Base-by-base conservation (phyloP, 2,113 vertebrate genomes). In the Dasyprocta punctata region DNA sequence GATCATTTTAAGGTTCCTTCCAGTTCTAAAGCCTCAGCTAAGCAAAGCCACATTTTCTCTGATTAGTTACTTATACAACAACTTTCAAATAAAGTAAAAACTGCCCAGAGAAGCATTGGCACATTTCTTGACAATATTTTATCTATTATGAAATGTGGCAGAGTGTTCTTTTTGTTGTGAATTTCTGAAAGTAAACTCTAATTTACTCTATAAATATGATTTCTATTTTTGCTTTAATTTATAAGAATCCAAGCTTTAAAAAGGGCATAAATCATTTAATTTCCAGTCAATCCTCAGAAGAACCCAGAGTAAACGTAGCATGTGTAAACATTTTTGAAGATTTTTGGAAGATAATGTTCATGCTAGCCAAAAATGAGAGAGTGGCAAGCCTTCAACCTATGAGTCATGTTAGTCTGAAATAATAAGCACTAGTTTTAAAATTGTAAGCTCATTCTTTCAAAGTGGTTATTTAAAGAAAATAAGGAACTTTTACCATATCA, bases 181-280 rank as follows among this genome's bases (percentile, higher is more conserved):
- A 88, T 81, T 87, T 96, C 58, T 95, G 92, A 90, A 81, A 95
- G 67, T 92, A 86, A 94, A 96, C 24, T 65, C 47, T 77, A 63
- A 56, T 89, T 95, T 94, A 28, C 26, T 77, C 84, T 93, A 92
- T 95, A 96, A 97, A 94, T 96, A 83, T 19, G 71, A 73, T 87
- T 92, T 96, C 92, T 96, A 96, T 95, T 97, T 98, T 90, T 97
- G 56, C 49, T 94, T 92, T 90, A 86, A 81, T 89, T 89, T 96
- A 86, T 93, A 91, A 58, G 24, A 94, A 97, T 97, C 5, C 33
- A 67, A 94, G 60, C 47, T 96, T 90, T 65, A 38, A 94, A 95
- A 92, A 81, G 86, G 17, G 36, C 67, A 97, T 49, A 96, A 83
- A 94, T 97, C 83, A 96, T 95, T 94, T 93, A 86, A 96, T 92